Base-by-base conservation (phyloP, 2,113 vertebrate genomes). In the Theristicus caerulescens region DNA sequence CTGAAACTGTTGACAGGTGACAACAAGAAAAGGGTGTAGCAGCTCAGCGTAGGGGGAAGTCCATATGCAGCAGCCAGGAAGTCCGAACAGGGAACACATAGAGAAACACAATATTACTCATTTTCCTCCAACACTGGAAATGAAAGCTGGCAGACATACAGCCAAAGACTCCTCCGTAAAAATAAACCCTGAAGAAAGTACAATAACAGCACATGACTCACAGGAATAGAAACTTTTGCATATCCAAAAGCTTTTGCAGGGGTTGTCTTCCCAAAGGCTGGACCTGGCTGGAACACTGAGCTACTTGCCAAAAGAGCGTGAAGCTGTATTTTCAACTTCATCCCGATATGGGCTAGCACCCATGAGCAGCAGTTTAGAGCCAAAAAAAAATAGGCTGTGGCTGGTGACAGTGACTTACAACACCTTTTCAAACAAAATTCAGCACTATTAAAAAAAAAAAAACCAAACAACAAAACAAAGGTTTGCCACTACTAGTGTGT, bases 321-420 rank as follows among this genome's bases (percentile, higher is more conserved):
- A 59, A 67, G 24, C 25, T 67, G 0, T 52, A 0, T 29, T 64
- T 82, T 72, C 24, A 59, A 44, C 46, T 13, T 16, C 49, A 57
- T 16, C 49, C 40, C 5, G 4, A 15, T 11, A 46, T 0, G 3
- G 32, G 36, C n/a, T 16, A 78, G 36, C 24, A 59, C 7, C 16
- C 31, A 10, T 0, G 6, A 13, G 5, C 71, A 85, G 34, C 2
- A 38, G 13, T 9, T 66, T 21, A 51, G 40, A 80, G 18, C 0
- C 10, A 32, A 59, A 85, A 85, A 85, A 65, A 34, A 11, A 4
- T 3, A n/a, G 24, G 22, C 66, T 19, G 9, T 22, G 38, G 62
- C 5, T 0, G 1, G 32, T 29, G 47, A 76, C 69, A 27, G 44
- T 2, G 69, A 49, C 55, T 66, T 32, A 44, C 7, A 70, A 14